Conservation (phyloP, 2,797 vertebrate species). For the Balearica regulorum region DNA sequence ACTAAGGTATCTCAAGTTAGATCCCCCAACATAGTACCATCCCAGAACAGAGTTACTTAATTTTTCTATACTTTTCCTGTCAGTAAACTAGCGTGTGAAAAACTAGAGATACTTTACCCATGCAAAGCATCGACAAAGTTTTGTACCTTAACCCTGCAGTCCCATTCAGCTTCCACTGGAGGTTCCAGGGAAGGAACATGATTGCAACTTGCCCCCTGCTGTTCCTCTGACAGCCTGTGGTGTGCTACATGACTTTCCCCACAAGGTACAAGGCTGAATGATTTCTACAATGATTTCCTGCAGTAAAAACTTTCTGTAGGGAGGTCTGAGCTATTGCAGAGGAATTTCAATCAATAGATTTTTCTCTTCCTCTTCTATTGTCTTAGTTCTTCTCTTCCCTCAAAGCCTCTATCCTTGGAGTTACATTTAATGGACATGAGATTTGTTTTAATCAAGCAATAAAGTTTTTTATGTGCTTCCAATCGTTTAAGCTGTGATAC, state of each 20-base stretch:
- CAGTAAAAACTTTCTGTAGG: neutral
- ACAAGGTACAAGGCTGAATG: neutral
- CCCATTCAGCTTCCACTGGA: neutral
- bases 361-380: neutral
- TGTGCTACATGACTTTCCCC: neutral
- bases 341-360: neutral
- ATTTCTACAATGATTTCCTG: neutral
- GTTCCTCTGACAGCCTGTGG: neutral
- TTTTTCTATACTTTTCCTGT: neutral
- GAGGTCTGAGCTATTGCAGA: neutral
- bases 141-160: neutral
- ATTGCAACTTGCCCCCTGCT: neutral
- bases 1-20: neutral
- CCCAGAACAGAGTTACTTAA: neutral
- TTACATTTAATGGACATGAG: neutral
- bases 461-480: neutral
- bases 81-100: neutral
- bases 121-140: neutral
- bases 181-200: neutral
- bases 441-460: neutral
- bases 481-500: neutral
- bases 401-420: neutral
- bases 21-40: accelerated
- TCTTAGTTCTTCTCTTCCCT: neutral
- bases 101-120: neutral